Conservation (phyloP, 2,888 invertebrate genomes). For the Sisyra terminalis region DNA sequence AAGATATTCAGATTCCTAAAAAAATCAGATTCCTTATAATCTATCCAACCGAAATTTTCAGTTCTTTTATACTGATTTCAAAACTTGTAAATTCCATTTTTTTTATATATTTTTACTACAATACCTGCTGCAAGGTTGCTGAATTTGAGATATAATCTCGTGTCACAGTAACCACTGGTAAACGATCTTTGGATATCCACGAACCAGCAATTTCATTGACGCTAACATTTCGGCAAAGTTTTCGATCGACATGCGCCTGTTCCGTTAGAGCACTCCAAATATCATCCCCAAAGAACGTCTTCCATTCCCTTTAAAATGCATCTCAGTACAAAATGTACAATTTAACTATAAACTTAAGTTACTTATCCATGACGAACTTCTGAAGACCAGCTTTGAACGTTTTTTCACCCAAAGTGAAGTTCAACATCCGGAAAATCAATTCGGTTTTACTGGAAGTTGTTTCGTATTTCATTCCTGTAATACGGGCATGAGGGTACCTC, state of each 20-base stretch:
- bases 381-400: conserved; percentile 59
- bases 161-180: conserved; percentile 55
- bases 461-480: conserved; percentile 58
- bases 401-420: conserved; percentile 61
- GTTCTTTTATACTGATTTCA: not conserved
- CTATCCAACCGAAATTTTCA: too few species aligned
- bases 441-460: conserved; percentile 60
- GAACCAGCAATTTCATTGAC: conserved; percentile 57
- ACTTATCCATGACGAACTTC: conserved; percentile 48
- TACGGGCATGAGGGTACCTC: conserved; percentile 58
- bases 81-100: not conserved
- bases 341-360: conserved; percentile 10
- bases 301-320: conserved; percentile 36
- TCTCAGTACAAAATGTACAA: not conserved
- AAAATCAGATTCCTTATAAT: too few species aligned
- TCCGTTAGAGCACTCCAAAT: conserved; percentile 59
- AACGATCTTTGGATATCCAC: conserved; percentile 68
- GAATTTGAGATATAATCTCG: conserved; percentile 48
- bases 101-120: not conserved
- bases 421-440: conserved; percentile 76
- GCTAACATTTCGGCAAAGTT: conserved; percentile 36
- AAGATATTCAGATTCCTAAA: too few species aligned
- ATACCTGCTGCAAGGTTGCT: conserved; percentile 46
- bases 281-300: conserved; percentile 62
- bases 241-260: conserved; percentile 42